Base-by-base conservation (phyloP, 2,797 vertebrate genomes). In the Gallirallus australis region DNA sequence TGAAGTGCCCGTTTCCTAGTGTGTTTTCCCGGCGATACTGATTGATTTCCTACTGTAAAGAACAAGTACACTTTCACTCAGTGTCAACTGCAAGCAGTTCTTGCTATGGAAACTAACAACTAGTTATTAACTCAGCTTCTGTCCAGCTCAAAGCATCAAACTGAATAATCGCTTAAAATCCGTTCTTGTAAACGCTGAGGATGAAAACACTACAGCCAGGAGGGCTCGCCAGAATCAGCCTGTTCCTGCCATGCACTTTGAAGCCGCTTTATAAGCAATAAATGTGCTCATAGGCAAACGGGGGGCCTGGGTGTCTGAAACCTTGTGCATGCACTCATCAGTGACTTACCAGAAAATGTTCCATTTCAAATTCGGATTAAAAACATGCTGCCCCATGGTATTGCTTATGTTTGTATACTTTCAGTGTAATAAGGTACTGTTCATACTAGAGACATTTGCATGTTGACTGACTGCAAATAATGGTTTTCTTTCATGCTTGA, bases 221-320 rank as follows among this genome's bases (percentile, higher is more conserved):
- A 71, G 73, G 28, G 63, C 50, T 52, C 7, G 50, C 89, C 12
- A 10, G 17, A 68, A 25, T 52, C 81, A 56, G 90, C 70, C 66
- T 77, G 47, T 31, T 63, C 31, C 42, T 48, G 60, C 80, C 21
- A 11, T 40, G 72, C 53, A 10, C 86, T 86, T 84, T 47, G 92
- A 85, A 79, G 75, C 75, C 11, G 15, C 92, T 94, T 87, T 45
- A n/a, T 76, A 92, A 89, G 53, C 72, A 68, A 8, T 88, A 95
- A 96, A 80, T 15, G 42, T 35, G 83, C 72, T 76, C 42, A 6
- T 35, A 10, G 56, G 73, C 83, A 50, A 9, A 21, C 33, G 66
- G 37, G 40, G 82, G 59, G 78, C 31, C 71, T 40, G 48, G 80
- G 66, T 82, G 57, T 69, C 66, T 53, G 72, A 94, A 72, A 87